Evolutionary conservation across 2,888 invertebrate species (phyloP).

Genomic region (Drosophila monieri): DNA sequence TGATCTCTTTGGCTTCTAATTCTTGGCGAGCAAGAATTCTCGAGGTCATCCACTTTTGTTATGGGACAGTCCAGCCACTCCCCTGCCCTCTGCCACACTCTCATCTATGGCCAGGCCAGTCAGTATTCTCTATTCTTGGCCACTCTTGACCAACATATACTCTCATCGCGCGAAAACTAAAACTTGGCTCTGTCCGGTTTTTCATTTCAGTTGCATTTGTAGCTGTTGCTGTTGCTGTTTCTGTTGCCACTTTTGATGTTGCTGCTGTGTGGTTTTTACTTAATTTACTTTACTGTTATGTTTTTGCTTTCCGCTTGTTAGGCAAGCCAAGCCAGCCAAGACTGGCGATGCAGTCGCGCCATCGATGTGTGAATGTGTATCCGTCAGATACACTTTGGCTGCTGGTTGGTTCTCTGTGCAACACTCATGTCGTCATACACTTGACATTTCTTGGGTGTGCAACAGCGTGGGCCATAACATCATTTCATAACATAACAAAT

Average conservation of each 20-base stretch:
- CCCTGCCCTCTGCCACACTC: background rate
- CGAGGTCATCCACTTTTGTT: conserved; percentile 74
- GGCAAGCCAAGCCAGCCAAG: conserved; percentile 49
- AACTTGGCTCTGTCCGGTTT: conserved; percentile 54
- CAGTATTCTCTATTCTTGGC: conserved; percentile 56
- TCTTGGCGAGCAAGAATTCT: conserved; percentile 50
- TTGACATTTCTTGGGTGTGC: conserved; percentile 68
- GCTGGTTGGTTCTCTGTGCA: conserved; percentile 49
- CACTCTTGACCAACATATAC: conserved; percentile 70
- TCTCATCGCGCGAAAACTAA: conserved; percentile 49
- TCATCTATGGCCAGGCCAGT: conserved; percentile 38
- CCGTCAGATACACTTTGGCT: conserved; percentile 60
- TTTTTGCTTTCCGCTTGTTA: conserved; percentile 74
- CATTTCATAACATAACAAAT: conserved; percentile 45
- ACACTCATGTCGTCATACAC: conserved; percentile 45
- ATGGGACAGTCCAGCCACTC: conserved; percentile 25
- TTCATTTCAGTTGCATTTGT: conserved; percentile 50
- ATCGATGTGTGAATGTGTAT: conserved; percentile 57
- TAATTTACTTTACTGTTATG: conserved; percentile 76
- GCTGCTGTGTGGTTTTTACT: conserved; percentile 65
- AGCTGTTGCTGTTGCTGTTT: conserved; percentile 1
- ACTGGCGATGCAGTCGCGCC: background rate
- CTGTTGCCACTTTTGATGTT: conserved; percentile 30
- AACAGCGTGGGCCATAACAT: conserved; percentile 53
- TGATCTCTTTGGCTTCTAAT: conserved; percentile 58